Base-by-base conservation (phyloP, 2,888 invertebrate species). In the Drosophila glabriapex region DNA sequence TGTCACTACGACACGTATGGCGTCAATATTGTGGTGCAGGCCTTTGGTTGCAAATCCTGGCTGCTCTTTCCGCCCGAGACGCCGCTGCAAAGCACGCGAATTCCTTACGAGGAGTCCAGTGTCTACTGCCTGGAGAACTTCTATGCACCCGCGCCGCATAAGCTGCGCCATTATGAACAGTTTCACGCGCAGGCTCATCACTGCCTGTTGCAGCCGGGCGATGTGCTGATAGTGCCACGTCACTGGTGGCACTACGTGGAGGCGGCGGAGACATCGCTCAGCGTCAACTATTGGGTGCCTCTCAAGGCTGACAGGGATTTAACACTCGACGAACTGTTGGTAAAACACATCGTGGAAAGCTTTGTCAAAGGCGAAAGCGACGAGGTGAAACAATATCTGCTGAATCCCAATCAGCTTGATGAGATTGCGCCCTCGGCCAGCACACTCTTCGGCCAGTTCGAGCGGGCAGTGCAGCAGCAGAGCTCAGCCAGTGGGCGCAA, bases 221-320 rank as follows among this genome's bases (percentile, higher is more conserved):
- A 99, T 93, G 96, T 98, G 0, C 94, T 99, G 41, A 95, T 97
- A 87, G 97, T 99, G 10, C 99, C 99, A 0, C 95, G 95, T 73
- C 96, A 97, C 73, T 99, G 99, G 99, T 99, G 99, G 99, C 99
- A 99, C 94, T 98, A 97, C 94, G 99, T 99, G 1, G 97, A 98
- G 93, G 98, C 98, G 91, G 93, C 95, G 39, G 97, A 97, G 94
- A 94, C 95, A 5, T 92, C 96, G 56, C 95, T 96, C 39, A 94
- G 95, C 63, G 93, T 96, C 9, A 96, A 96, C 89, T 94, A 94
- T 46, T 96, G 96, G 96, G 92, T 99, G 77, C 97, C 97, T 54
- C 93, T 97, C 93, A 82, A 89, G 43, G 62, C 62, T 14, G 94
- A 94, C 74, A 31, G 82, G 12, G 92, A 92, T 37, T 80, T 90